Conservation (phyloP, 64 coral and sea anemone genomes). For the Montipora efflorescens region DNA sequence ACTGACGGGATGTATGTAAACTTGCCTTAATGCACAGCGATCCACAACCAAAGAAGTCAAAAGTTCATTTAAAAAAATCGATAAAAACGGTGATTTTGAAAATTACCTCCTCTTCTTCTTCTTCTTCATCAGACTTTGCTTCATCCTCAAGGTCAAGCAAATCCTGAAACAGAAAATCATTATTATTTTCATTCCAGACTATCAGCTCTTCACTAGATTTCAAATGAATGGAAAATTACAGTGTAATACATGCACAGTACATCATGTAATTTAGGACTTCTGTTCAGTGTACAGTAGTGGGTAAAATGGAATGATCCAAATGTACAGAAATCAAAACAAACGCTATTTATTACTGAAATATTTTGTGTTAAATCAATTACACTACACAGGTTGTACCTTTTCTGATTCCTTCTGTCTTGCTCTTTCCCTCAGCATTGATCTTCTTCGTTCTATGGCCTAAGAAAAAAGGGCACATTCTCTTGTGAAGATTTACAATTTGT, state of each 20-base stretch:
- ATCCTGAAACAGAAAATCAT: conserved; percentile 50
- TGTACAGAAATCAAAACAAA: no score
- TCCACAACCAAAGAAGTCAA: not conserved
- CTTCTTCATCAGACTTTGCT: conserved; percentile 92
- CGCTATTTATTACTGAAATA: no score
- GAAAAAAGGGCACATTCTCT: not conserved
- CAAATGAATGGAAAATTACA: no score
- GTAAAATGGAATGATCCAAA: no score
- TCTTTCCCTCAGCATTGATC: conserved; percentile 76
- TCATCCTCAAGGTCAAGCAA: conserved; percentile 96
- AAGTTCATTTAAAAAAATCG: no score
- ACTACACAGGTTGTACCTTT: conserved; percentile 14
- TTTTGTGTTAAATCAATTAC: no score
- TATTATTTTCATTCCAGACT: not conserved
- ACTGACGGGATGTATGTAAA: no score
- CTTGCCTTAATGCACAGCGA: no score
- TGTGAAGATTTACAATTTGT: not conserved
- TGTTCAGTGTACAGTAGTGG: no score
- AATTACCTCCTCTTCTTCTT: conserved; percentile 84
- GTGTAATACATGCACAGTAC: no score
- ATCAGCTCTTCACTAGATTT: not conserved
- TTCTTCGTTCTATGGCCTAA: conserved; percentile 89
- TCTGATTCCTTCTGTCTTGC: conserved; percentile 67
- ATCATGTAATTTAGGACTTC: no score
- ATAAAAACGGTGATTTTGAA: no score